A percentile compares a stretch with the other conserved stretches of the same genome.
Evolutionary conservation across 2,113 vertebrate species (phyloP).

Genomic region (Procavia capensis): DNA sequence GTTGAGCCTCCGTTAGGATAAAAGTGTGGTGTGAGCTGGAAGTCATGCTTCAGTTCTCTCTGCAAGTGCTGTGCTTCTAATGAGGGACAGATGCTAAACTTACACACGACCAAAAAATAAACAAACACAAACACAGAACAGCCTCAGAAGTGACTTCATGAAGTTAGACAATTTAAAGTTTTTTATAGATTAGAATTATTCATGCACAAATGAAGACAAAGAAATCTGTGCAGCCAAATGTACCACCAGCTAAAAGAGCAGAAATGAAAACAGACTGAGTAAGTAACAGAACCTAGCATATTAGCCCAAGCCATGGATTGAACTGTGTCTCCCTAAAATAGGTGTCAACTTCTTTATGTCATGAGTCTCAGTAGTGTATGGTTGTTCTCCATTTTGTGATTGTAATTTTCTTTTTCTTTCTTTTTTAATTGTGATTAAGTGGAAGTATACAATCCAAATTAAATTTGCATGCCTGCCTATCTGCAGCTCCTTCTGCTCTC

Average conservation of each 20-base stretch:
- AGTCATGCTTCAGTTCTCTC: neutral
- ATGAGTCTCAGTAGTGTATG: too few species aligned
- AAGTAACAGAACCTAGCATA: neutral
- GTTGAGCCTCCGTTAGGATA: neutral
- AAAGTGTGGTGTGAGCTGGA: neutral
- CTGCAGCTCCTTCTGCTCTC: too few species aligned
- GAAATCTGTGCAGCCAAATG: neutral
- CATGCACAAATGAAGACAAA: neutral
- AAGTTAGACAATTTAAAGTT: constrained; percentile 12
- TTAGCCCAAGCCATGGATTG: too few species aligned
- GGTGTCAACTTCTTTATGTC: too few species aligned
- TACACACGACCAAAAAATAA: constrained; percentile 24
- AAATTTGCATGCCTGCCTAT: too few species aligned
- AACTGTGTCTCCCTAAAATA: too few species aligned
- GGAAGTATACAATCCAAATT: too few species aligned
- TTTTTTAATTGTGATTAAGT: too few species aligned
- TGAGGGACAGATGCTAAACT: constrained; percentile 59
- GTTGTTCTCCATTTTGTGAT: too few species aligned
- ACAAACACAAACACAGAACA: neutral
- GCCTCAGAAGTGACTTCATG: neutral
- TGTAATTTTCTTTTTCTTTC: too few species aligned
- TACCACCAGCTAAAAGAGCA: neutral
- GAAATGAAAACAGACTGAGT: neutral
- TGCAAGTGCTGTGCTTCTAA: neutral
- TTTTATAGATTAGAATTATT: neutral